A percentile compares a stretch with the other conserved stretches of the same genome.
These are phyloP conservation scores for Herpailurus yagouaroundi DNA, from an alignment of 2,113 vertebrate species.

Conservation along the genomic window DNA sequence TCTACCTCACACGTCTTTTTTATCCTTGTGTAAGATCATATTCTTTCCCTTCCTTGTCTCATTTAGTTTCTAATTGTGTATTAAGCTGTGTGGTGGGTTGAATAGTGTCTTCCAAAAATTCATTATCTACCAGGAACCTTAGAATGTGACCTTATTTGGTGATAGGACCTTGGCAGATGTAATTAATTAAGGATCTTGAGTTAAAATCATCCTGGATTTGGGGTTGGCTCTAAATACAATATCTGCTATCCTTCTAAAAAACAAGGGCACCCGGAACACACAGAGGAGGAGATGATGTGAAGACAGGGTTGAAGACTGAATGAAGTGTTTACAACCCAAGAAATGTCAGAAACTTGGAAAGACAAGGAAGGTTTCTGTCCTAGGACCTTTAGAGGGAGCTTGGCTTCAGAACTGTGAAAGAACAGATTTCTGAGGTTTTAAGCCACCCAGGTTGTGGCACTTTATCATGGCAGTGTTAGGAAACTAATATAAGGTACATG, in stretches of 20 bases:
- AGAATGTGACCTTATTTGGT: not conserved
- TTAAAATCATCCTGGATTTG: constrained; percentile 8
- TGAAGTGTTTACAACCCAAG: not conserved
- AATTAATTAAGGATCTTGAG: not conserved
- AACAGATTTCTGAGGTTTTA: not conserved
- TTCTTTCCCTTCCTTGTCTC: not conserved
- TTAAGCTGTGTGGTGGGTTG: not conserved
- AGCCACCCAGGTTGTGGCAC: not conserved
- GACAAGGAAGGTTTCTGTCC: not conserved
- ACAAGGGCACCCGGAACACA: not conserved
- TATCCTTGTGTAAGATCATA: not conserved
- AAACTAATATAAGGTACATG: not conserved
- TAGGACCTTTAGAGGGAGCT: not conserved
- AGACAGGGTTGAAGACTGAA: not conserved
- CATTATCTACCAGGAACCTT: not conserved
- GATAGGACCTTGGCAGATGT: not conserved
- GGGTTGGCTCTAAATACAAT: not conserved
- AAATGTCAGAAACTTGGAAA: not conserved
- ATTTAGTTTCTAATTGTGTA: not conserved
- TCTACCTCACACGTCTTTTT: not conserved
- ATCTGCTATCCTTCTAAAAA: not conserved
- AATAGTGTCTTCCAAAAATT: not conserved
- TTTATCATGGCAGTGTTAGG: not conserved
- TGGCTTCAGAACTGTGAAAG: not conserved
- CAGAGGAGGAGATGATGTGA: not conserved